These are phyloP conservation scores for Grammomys surdaster DNA, from an alignment of 2,113 vertebrate species.

Conservation along the genomic window DNA sequence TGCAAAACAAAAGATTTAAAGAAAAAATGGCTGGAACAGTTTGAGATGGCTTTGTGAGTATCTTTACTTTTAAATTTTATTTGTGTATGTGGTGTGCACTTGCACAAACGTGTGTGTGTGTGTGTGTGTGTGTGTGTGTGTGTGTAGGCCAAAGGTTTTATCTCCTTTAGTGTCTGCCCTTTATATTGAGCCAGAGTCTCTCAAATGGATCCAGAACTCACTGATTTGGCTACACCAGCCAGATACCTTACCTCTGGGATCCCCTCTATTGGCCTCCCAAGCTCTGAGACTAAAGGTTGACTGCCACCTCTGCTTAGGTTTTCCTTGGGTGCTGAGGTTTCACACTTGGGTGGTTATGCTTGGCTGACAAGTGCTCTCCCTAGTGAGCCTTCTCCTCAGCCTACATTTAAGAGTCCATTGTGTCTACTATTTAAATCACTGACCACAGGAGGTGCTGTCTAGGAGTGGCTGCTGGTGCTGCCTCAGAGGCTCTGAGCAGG, in stretches of 20 bases:
- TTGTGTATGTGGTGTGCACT: not conserved
- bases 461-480: not conserved
- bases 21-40: slow-evolving; percentile 99
- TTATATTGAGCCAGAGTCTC: not conserved
- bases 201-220: not conserved
- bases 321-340: not conserved
- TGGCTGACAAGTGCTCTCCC: not conserved
- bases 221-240: not conserved
- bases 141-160: not conserved
- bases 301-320: not conserved
- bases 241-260: not conserved
- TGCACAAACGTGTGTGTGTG: not conserved
- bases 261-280: not conserved
- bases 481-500: not conserved
- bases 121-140: not conserved
- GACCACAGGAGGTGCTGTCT: not conserved
- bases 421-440: not conserved
- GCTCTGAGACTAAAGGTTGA: not conserved
- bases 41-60: slow-evolving; percentile 99
- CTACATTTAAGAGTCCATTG: too few species aligned
- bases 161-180: not conserved
- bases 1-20: slow-evolving; percentile 99
- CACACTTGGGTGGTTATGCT: not conserved
- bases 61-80: slow-evolving; percentile 55
- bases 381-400: not conserved